phyloP scores from a whole-genome alignment of 2,888 invertebrate genomes.

The Bellardia bayeri region DNA sequence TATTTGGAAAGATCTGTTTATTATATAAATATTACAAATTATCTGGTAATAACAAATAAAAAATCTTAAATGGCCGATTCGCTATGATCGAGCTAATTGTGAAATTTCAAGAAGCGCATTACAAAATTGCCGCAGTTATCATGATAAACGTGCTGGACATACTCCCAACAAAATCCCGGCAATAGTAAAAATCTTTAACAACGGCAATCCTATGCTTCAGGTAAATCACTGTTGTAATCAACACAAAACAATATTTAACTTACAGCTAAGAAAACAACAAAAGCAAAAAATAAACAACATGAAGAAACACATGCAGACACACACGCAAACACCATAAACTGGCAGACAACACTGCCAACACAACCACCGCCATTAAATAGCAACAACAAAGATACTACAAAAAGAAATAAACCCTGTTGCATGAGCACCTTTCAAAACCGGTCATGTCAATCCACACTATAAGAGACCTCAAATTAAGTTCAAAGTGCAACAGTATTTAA shows the following conservation, averaged over 20 bases:
- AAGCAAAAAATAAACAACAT: background rate
- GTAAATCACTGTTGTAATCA: constrained; percentile 33
- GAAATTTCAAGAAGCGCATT: too few species aligned
- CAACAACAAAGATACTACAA: constrained; percentile 24
- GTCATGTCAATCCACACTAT: constrained; percentile 51
- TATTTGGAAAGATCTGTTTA: too few species aligned
- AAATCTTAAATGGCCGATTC: too few species aligned
- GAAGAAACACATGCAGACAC: background rate
- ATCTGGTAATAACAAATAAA: too few species aligned
- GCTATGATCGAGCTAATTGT: too few species aligned
- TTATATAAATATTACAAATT: too few species aligned
- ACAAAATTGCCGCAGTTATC: too few species aligned
- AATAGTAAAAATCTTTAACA: background rate
- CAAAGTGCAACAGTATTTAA: constrained; percentile 76
- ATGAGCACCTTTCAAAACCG: constrained; percentile 58
- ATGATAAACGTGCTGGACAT: too few species aligned
- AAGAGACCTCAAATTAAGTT: constrained; percentile 72
- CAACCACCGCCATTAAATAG: background rate
- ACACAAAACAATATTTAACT: constrained; percentile 34
- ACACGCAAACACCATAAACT: background rate
- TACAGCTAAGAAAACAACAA: constrained; percentile 21
- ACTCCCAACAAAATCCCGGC: background rate
- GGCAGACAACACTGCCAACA: constrained; percentile 6
- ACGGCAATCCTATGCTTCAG: constrained; percentile 8
- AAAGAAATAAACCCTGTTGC: constrained; percentile 37